Evolutionary conservation across 64 coral and sea anemone species (phyloP), one percentile per base, ranked within the genome.

Genomic region (Porites lutea): DNA sequence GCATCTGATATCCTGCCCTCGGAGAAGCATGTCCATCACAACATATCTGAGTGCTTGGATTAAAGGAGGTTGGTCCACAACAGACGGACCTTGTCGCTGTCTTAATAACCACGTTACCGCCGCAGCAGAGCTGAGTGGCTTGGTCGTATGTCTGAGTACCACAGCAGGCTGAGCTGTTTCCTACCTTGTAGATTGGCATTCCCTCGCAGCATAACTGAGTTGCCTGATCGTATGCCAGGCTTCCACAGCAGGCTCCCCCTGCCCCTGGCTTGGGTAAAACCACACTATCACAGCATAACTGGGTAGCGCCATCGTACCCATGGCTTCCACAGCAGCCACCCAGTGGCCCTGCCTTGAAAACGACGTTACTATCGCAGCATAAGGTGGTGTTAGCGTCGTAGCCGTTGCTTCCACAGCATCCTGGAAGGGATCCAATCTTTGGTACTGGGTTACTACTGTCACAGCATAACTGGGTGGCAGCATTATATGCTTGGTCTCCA

Each of bases 381-480:
- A 76, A 14, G 6, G 48, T 5, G 48, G 45, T 76, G 14, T 15
- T 14, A 8, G 48, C 15, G 73, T 45, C 47, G 48, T 76, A 76
- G 2, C 45, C 12, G 13, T 19, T 14, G 13, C 45, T 76, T 14
- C 73, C 73, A 49, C 73, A 76, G 9, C 73, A 76, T 13, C 46
- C 73, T 51, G 45, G 45, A 46, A 52, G 16, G 1, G 10, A 8
- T 47, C 37, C 73, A 8, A 47, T 15, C 48, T 49, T 49, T 4
- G 73, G 45, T 18, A 50, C 48, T 8, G 51, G 46, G 47, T 13
- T 51, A 19, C 47, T 51, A 7, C 12, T 7, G 13, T 76, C 73
- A 18, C 73, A 81, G 55, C 78, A 81, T 81, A 81, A 81, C 21
- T 81, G 55, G 2, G 57, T 62, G 8, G 20, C 23, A 44, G 54